A percentile compares a stretch with the other conserved stretches of the same genome.
These are phyloP conservation scores for Drosophila multiciliata DNA, from an alignment of 2,888 invertebrate species.

Conservation along the genomic window DNA sequence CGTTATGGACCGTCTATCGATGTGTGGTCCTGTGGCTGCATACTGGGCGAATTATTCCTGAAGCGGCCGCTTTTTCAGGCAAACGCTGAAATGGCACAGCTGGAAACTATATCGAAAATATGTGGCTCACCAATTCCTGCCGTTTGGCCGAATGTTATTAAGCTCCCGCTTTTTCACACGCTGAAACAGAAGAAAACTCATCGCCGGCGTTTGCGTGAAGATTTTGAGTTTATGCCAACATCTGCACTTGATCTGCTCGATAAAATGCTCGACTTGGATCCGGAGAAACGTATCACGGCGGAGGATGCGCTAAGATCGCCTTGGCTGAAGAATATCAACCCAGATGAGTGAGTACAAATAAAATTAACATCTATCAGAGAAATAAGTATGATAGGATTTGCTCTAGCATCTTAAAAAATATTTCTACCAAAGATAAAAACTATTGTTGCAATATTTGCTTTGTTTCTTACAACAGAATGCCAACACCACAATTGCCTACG, in stretches of 20 bases:
- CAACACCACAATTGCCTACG: constrained; percentile 93
- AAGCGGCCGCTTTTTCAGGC: constrained; percentile 98
- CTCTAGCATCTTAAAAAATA: background rate
- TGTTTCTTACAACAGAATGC: constrained; percentile 87
- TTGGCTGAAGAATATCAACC: constrained; percentile 96
- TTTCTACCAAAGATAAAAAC: background rate
- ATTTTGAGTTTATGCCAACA: constrained; percentile 96
- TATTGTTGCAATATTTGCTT: constrained; percentile 50
- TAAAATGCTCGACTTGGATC: constrained; percentile 98
- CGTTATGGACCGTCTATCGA: constrained; percentile 98
- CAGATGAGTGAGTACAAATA: constrained; percentile 91
- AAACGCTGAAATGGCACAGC: constrained; percentile 95
- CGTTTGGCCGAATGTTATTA: constrained; percentile 98
- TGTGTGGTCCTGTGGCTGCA: constrained; percentile 99
- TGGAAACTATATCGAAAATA: constrained; percentile 96
- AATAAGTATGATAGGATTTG: background rate
- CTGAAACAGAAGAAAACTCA: constrained; percentile 96
- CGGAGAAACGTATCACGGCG: constrained; percentile 96
- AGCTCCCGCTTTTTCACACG: constrained; percentile 95
- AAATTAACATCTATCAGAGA: background rate
- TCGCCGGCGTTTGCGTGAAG: constrained; percentile 94
- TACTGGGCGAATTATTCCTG: constrained; percentile 97
- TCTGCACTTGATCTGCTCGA: constrained; percentile 96
- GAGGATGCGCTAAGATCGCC: constrained; percentile 96
- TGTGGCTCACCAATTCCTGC: constrained; percentile 99